A percentile compares a stretch with the other conserved stretches of the same genome.
Conservation (phyloP, 2,797 vertebrate genomes). For the Champsocephalus gunnari region DNA sequence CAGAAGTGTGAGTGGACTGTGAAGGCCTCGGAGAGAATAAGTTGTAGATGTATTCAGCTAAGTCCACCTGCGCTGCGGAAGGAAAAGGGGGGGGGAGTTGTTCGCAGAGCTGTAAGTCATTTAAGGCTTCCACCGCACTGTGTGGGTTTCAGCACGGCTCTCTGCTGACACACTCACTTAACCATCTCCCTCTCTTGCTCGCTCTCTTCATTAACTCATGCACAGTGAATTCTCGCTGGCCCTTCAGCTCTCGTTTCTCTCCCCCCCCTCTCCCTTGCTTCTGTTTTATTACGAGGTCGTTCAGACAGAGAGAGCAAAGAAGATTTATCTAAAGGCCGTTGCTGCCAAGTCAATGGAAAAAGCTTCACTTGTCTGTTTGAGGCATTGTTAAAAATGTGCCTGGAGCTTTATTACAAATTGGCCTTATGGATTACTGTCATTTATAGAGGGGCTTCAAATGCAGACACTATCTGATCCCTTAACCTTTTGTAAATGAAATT, state of each 20-base stretch:
- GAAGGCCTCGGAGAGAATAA: conserved; percentile 46
- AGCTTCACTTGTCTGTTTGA: conserved; percentile 76
- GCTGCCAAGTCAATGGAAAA: conserved; percentile 80
- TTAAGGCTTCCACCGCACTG: conserved; percentile 70
- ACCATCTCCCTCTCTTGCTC: conserved; percentile 73
- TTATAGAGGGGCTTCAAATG: conserved; percentile 74
- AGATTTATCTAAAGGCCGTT: conserved; percentile 82
- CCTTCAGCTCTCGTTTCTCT: conserved; percentile 72
- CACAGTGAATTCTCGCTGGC: conserved; percentile 77
- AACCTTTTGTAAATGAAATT: conserved; percentile 73
- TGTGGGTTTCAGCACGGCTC: conserved; percentile 73
- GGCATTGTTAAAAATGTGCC: conserved; percentile 79
- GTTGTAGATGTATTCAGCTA: conserved; percentile 68
- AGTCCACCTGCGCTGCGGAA: conserved; percentile 64
- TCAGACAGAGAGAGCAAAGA: conserved; percentile 76
- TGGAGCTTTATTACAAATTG: conserved; percentile 83
- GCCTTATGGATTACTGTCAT: conserved; percentile 82
- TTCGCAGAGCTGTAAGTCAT: conserved; percentile 74
- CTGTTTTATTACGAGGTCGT: conserved; percentile 79
- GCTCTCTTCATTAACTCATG: conserved; percentile 82
- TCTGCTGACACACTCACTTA: conserved; percentile 80
- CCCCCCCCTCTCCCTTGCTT: conserved; percentile 52
- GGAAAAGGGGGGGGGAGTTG: conserved; percentile 55
- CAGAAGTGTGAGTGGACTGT: conserved; percentile 52
- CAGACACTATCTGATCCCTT: conserved; percentile 67